Base-by-base conservation (phyloP, 2,888 invertebrate genomes). In the Drosophila putrida region DNA sequence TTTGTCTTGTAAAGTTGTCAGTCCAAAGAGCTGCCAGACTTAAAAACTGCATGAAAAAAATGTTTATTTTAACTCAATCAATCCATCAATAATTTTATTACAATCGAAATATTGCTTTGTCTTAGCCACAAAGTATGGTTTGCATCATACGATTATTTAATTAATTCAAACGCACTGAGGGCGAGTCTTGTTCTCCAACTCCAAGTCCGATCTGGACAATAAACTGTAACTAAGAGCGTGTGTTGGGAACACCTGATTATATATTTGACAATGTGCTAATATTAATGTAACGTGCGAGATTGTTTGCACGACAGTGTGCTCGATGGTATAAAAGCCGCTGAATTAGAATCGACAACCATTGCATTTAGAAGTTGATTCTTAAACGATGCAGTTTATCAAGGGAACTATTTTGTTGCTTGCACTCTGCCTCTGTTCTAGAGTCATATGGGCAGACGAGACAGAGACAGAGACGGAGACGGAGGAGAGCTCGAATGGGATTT, bases 261-360 rank as follows among this genome's bases (percentile, higher is more conserved):
- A 77, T 77, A 71, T 75, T 77, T 70, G 58, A 43, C 31, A 62
- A 62, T 39, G 20, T 13, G 15, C 47, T 43, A 76, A 74, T 77
- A 74, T 77, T 77, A 59, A 54, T 53, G 13, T 25, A 43, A 57
- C 50, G 63, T 53, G 67, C 11, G 50, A 39, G 46, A 15, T 9
- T 51, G 41, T 64, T 60, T 63, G 53, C 31, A n/a, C 25, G 13
- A 11, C 36, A 9, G 9, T 33, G 13, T 8, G 27, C 44, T 28
- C 33, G 46, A 27, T 28, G 44, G 27, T 64, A 71, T 78, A 78
- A 75, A 71, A 75, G 43, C 9, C 6, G 11, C 25, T 38, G 47
- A 31, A 11, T 31, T 28, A 25, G 0, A 15, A 44, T 2, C 5
- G 10, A 33, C 4, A 3, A 15, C 11, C 6, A 15, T n/a, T n/a